Percentiles rank a stretch among this genome's conserved stretches.
Conservation (phyloP, 2,113 vertebrate species). For the Syngnathoides biaculeatus region DNA sequence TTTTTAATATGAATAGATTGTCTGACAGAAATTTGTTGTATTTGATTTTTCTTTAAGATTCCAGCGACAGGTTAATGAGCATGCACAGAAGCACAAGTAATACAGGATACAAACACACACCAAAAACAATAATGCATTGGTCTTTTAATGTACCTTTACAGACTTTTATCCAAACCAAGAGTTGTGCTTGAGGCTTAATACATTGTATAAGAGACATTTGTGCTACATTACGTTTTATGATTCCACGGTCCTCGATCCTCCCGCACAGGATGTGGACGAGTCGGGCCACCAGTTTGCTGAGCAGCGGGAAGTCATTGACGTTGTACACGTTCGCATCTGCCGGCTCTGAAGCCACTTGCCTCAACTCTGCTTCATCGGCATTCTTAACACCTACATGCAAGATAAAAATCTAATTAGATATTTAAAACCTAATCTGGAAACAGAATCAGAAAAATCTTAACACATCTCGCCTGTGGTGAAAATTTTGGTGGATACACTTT, state of each 20-base stretch:
- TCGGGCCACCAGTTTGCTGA: constrained; percentile 78
- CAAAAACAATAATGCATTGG: background rate
- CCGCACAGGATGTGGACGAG: constrained; percentile 83
- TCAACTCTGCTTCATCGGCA: constrained; percentile 85
- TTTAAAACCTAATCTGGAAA: background rate
- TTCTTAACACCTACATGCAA: constrained; percentile 85
- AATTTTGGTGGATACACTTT: no score
- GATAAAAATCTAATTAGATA: background rate
- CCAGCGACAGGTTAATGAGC: background rate
- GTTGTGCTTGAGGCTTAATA: background rate
- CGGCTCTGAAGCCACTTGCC: constrained; percentile 83
- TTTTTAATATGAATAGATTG: background rate
- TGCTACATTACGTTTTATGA: constrained; percentile 56
- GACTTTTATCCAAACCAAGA: no score
- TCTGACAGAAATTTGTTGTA: background rate
- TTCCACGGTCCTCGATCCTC: constrained; percentile 78
- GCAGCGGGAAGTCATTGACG: constrained; percentile 86
- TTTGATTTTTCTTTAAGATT: background rate
- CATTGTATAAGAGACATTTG: background rate
- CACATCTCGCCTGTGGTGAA: background rate
- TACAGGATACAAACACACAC: background rate
- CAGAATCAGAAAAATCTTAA: background rate
- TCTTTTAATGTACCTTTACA: no score
- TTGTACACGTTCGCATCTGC: constrained; percentile 86
- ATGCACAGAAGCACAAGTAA: background rate